Evolutionary conservation across 2,797 vertebrate species (phyloP).

Genomic region (Sylvilagus floridanus): DNA sequence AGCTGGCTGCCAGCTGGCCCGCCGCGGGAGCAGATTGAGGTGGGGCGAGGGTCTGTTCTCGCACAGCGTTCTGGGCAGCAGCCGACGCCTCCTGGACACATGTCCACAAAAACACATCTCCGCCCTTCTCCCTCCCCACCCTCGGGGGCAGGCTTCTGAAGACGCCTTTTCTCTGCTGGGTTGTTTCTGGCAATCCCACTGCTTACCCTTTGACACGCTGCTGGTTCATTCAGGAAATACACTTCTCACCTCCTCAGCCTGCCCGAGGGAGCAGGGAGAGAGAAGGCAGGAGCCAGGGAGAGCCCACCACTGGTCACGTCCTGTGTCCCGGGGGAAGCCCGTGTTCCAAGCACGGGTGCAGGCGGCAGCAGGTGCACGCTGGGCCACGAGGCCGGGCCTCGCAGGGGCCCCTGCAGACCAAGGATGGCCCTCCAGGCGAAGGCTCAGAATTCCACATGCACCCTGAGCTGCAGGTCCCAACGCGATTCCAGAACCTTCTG

Average conservation of each 20-base stretch:
- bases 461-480: neutral
- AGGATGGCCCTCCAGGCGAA: neutral
- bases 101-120: neutral
- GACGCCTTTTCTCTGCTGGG: neutral
- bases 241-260: neutral
- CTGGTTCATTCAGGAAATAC: neutral
- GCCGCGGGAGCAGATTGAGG: constrained; percentile 33
- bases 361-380: neutral
- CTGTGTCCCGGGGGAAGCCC: neutral
- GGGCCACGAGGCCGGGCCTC: neutral
- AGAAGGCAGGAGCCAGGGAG: neutral
- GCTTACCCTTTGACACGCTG: neutral
- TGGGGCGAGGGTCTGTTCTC: constrained; percentile 53
- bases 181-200: neutral
- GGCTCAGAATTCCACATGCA: neutral
- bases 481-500: neutral
- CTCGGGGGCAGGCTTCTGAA: neutral
- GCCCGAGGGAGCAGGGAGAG: neutral
- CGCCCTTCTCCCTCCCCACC: neutral
- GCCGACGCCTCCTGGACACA: constrained; percentile 39
- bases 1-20: constrained; percentile 19
- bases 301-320: neutral
- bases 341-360: neutral
- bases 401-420: neutral
- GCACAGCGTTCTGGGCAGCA: constrained; percentile 34